Conservation (phyloP, 2,888 invertebrate species). For the Oscheius sp. region DNA sequence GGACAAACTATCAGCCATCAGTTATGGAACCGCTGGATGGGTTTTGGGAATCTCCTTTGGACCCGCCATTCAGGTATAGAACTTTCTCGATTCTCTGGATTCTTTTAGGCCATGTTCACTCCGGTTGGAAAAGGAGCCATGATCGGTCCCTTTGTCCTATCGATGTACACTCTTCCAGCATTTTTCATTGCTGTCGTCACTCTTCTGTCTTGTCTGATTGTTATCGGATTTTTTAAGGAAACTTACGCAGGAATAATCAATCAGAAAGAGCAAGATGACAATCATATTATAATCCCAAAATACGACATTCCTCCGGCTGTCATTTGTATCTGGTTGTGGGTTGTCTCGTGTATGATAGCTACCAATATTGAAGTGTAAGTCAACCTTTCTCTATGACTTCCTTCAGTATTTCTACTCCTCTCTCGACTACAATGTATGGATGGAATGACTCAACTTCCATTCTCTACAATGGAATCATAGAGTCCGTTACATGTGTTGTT, state of each 20-base stretch:
- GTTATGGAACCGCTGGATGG: slow-evolving; percentile 48
- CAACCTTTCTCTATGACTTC: not conserved
- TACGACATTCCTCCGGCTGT: slow-evolving; percentile 48
- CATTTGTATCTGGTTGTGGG: slow-evolving; percentile 51
- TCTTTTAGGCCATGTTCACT: slow-evolving; percentile 37
- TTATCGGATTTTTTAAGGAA: slow-evolving; percentile 45
- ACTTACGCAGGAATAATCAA: slow-evolving; percentile 52
- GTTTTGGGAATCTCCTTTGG: slow-evolving; percentile 51
- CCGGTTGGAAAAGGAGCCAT: slow-evolving; percentile 43
- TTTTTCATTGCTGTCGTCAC: slow-evolving; percentile 48
- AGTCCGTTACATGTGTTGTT: slow-evolving; percentile 35
- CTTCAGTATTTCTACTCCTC: slow-evolving; percentile 46
- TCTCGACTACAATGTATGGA: slow-evolving; percentile 42
- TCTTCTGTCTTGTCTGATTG: slow-evolving; percentile 35
- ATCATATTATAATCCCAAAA: slow-evolving; percentile 41
- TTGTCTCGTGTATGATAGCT: slow-evolving; percentile 47
- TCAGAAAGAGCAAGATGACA: slow-evolving; percentile 35
- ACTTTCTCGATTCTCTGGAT: not conserved
- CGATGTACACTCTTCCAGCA: slow-evolving; percentile 52
- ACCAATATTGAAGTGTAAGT: slow-evolving; percentile 57
- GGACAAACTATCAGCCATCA: slow-evolving; percentile 47
- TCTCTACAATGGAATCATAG: slow-evolving; percentile 42
- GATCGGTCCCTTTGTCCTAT: slow-evolving; percentile 26
- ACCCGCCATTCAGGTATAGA: slow-evolving; percentile 50
- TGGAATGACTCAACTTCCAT: slow-evolving; percentile 50